Evolutionary conservation across 2,113 vertebrate species (phyloP), one percentile per base, ranked within the genome.

Genomic region (Eptesicus fuscus): DNA sequence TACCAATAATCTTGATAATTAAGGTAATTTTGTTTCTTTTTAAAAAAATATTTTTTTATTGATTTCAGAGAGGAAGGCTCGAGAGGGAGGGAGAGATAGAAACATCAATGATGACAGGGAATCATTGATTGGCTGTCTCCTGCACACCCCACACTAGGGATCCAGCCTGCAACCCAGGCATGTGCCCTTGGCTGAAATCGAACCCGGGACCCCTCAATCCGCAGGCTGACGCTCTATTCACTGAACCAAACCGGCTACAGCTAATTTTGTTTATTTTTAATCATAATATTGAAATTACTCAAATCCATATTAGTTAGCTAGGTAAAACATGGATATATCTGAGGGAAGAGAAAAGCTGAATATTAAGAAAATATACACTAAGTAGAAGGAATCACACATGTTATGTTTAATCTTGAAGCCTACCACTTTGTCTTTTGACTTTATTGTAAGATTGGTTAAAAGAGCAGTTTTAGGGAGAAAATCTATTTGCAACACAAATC

Each of bases 401-500:
- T 42, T 44, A 76, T 22, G n/a, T 56, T 95, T 79, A 42, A 73
- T 82, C 47, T 67, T 56, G 18, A 95, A 95, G 37, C 8, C 37
- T 77, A 70, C 28, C 40, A 88, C 32, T 77, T 30, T 13, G 35
- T 90, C 51, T 94, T 95, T 7, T 63, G 49, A 73, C 18, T 91
- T 78, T 79, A 67, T 28, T 61, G 3, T 91, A 67, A 63, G 16
- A 83, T 1, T 91, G 56, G 47, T 40, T 94, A 85, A 89, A 89
- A 82, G 44, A 95, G 30, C 4, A 70, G 37, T 93, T 88, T 90
- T 88, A 93, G 32, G 83, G 73, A 93, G 44, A 40, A 88, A 84
- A 67, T 56, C 6, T 71, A 88, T 80, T 9, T 78, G 30, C 22
- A 78, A 90, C 32, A 86, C 67, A 88, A 91, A 84, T 40, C 40